Evolutionary conservation across 2,797 vertebrate species (phyloP).

Genomic region (Bradypus variegatus): DNA sequence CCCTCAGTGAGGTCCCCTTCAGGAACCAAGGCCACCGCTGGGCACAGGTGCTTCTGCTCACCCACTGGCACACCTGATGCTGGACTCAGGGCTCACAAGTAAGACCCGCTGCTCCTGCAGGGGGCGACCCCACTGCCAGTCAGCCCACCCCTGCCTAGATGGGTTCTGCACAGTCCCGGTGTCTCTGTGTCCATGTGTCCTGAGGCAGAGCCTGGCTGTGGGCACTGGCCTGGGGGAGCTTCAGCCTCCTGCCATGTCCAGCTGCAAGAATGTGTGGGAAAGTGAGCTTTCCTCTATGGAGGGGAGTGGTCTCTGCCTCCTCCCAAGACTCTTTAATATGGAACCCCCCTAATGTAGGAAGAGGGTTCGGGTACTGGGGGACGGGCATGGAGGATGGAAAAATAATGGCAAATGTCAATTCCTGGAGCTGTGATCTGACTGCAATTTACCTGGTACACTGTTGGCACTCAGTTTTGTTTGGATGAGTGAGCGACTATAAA

Average conservation of each 20-base stretch:
- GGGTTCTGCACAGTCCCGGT: background rate
- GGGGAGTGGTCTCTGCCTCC: background rate
- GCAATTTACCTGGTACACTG: background rate
- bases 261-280: background rate
- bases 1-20: no score
- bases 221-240: no score
- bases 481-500: background rate
- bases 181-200: background rate
- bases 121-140: background rate
- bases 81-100: accelerated
- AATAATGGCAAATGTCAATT: background rate
- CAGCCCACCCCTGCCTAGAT: no score
- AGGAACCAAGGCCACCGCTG: no score
- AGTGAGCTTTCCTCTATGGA: background rate
- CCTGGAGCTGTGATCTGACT: background rate
- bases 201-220: background rate
- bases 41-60: background rate
- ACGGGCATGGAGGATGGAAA: background rate
- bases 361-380: background rate
- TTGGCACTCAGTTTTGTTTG: accelerated
- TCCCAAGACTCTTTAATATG: background rate
- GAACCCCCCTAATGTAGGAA: no score
- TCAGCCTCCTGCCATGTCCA: no score
- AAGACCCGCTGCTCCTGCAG: background rate
- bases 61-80: background rate